Evolutionary conservation across 2,888 invertebrate species (phyloP).

Genomic region (Coenonympha arcania): DNA sequence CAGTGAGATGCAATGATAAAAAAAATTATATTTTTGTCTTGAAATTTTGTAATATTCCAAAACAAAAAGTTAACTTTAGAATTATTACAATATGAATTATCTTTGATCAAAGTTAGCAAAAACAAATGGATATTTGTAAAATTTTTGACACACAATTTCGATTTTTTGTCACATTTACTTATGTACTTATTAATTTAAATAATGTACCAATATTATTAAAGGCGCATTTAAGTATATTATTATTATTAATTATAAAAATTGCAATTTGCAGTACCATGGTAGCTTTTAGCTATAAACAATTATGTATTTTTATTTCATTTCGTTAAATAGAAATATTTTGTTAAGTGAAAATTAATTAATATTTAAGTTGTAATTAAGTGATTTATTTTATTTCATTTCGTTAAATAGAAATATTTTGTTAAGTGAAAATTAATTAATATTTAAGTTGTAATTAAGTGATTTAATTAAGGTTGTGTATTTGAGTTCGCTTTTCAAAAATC

Average conservation of each 20-base stretch:
- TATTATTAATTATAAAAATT: neutral
- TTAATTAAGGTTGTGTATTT: no score
- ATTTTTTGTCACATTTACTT: neutral
- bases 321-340: neutral
- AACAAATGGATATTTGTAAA: neutral
- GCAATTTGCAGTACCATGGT: neutral
- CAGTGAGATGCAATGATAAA: no score
- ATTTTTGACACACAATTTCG: neutral
- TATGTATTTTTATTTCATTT: no score
- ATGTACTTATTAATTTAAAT: neutral
- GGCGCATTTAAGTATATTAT: neutral
- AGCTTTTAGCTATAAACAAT: neutral
- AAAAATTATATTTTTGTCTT: no score
- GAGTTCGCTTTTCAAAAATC: neutral
- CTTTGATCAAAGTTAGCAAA: neutral
- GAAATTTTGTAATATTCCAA: no score
- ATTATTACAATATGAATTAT: no score
- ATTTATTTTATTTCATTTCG: constrained; percentile 3
- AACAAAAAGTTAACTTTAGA: no score
- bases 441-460: constrained; percentile 11
- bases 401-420: constrained; percentile 2
- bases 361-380: constrained; percentile 9
- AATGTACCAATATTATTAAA: neutral
- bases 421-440: constrained; percentile 13
- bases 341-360: constrained; percentile 15